Evolutionary conservation across 2,113 vertebrate species (phyloP).

Genomic region (Hylia prasina): DNA sequence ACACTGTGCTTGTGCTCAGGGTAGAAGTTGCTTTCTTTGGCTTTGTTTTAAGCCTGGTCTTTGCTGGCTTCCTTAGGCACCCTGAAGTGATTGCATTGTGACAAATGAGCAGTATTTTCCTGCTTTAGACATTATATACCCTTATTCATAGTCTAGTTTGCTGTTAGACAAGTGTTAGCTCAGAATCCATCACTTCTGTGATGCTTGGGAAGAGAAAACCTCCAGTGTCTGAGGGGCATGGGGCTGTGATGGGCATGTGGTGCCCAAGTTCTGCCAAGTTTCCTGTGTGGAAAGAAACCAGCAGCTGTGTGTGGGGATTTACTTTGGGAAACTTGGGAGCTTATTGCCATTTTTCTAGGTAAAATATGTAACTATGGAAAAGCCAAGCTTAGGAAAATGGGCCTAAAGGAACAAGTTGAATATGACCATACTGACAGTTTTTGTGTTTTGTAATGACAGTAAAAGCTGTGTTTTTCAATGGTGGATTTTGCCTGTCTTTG

Average conservation of each 20-base stretch:
- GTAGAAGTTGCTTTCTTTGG: background rate
- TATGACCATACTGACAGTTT: background rate
- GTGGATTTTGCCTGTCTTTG: background rate
- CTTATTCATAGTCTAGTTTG: background rate
- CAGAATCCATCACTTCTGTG: background rate
- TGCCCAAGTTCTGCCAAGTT: background rate
- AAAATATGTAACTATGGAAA: background rate
- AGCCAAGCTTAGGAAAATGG: background rate
- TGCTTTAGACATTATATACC: background rate
- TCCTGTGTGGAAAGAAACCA: background rate
- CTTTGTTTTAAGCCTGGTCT: background rate
- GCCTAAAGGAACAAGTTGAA: background rate
- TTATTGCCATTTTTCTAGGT: background rate
- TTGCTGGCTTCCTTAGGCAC: background rate
- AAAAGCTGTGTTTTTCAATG: background rate
- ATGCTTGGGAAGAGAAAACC: background rate
- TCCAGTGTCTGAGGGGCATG: background rate
- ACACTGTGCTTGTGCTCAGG: background rate
- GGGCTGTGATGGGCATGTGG: background rate
- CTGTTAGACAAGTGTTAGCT: background rate
- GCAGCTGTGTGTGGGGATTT: fast-evolving
- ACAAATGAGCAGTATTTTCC: background rate
- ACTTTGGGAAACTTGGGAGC: background rate
- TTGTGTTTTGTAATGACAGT: background rate
- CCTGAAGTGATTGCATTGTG: background rate